phyloP scores from a whole-genome alignment of 2,113 vertebrate genomes.

The Mobula birostris region DNA sequence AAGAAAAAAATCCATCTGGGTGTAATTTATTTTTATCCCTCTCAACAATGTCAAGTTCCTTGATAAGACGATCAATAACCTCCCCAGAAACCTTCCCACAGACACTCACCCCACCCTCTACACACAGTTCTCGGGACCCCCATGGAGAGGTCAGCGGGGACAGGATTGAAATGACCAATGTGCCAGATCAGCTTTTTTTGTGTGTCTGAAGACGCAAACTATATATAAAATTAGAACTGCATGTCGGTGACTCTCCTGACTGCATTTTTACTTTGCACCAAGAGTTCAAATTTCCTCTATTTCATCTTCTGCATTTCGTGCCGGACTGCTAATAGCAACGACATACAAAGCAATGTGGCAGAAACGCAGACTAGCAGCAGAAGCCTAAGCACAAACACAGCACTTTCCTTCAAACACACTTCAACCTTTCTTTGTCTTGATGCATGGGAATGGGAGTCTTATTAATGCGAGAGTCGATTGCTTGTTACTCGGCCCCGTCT shows the following conservation, averaged over 20 bases:
- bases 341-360: neutral
- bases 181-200: neutral
- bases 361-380: neutral
- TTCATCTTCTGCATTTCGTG: neutral
- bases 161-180: neutral
- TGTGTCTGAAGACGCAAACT: neutral
- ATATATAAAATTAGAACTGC: no score
- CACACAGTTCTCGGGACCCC: neutral
- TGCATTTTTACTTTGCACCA: neutral
- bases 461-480: neutral
- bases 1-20: neutral
- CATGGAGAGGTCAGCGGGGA: neutral
- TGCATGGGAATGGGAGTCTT: neutral
- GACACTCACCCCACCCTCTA: neutral
- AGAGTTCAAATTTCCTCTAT: neutral
- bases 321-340: neutral
- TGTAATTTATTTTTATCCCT: neutral
- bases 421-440: neutral
- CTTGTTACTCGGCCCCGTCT: neutral
- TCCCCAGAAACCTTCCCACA: neutral
- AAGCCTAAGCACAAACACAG: neutral
- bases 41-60: slow-evolving; percentile 20
- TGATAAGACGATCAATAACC: neutral
- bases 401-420: neutral
- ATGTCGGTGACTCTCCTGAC: neutral